phyloP scores from a whole-genome alignment of 2,888 invertebrate genomes.

The Tenthredo notha region DNA sequence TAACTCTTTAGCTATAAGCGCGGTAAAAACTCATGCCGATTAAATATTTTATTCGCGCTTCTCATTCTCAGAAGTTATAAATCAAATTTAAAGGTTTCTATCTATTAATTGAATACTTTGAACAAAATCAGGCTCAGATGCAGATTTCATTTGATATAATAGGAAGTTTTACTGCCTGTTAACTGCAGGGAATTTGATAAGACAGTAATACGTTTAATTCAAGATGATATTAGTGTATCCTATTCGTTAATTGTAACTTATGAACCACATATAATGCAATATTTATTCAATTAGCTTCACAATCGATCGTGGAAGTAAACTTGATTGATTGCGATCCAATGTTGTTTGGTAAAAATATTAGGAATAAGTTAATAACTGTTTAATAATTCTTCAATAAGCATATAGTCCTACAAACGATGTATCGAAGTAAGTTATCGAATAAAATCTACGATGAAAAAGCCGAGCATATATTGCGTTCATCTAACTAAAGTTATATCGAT shows the following conservation, averaged over 20 bases:
- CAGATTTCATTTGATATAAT: neutral
- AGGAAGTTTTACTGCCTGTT: neutral
- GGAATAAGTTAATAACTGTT: neutral
- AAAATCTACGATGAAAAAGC: neutral
- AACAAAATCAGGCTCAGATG: neutral
- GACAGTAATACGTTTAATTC: neutral
- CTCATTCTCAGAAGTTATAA: neutral
- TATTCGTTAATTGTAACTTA: conserved; percentile 20
- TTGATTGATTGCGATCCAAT: conserved; percentile 11
- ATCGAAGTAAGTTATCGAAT: neutral
- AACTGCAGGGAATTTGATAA: neutral
- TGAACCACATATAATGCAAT: neutral
- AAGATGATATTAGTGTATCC: neutral
- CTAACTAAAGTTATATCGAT: neutral
- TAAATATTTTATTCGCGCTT: neutral
- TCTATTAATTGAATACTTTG: neutral
- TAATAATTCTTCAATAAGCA: neutral
- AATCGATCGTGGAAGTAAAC: conserved; percentile 20
- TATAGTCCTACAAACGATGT: neutral
- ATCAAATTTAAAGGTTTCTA: neutral
- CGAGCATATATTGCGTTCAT: neutral
- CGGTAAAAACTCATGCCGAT: conserved; percentile 35
- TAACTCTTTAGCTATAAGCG: conserved; percentile 20
- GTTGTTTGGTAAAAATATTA: neutral
- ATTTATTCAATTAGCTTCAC: neutral